Conservation (phyloP, 2,888 invertebrate genomes). For the Argynnis bischoffii region DNA sequence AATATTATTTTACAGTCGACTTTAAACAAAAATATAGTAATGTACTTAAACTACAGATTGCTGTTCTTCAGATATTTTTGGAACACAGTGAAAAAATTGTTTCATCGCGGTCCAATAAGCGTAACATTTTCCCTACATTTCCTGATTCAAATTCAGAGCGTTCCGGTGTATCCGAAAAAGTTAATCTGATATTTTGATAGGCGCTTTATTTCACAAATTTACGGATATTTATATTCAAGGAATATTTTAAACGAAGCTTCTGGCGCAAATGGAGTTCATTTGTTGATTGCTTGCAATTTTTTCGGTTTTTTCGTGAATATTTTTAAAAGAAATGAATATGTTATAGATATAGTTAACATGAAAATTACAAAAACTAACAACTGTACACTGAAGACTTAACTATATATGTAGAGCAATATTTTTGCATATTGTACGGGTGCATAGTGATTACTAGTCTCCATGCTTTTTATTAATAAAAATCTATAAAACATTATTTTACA, state of each 20-base stretch:
- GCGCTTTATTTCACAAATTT: slow-evolving; percentile 28
- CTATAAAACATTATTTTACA: too few relatives aligned
- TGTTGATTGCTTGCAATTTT: slow-evolving; percentile 37
- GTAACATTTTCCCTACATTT: slow-evolving; percentile 14
- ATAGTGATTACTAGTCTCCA: too few relatives aligned
- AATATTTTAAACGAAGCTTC: slow-evolving; percentile 24
- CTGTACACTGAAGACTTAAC: too few relatives aligned
- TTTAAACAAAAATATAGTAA: too few relatives aligned
- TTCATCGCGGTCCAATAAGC: slow-evolving; percentile 6
- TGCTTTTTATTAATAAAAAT: too few relatives aligned
- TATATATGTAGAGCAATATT: too few relatives aligned
- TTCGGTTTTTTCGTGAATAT: slow-evolving; percentile 3
- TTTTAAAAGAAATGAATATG: too few relatives aligned
- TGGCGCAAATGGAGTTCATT: slow-evolving; percentile 35
- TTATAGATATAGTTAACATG: too few relatives aligned
- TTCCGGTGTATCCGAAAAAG: slow-evolving; percentile 18
- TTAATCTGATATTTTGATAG: slow-evolving; percentile 29
- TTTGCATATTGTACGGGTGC: too few relatives aligned
- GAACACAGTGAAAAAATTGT: slow-evolving; percentile 2
- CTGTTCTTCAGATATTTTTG: neutral
- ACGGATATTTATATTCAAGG: slow-evolving; percentile 25
- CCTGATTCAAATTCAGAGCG: slow-evolving; percentile 19
- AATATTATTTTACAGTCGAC: too few relatives aligned
- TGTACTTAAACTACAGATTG: neutral
- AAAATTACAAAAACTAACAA: too few relatives aligned